phyloP scores from a whole-genome alignment of 1,140 invertebrate species.

The Trichonephila inaurata region DNA sequence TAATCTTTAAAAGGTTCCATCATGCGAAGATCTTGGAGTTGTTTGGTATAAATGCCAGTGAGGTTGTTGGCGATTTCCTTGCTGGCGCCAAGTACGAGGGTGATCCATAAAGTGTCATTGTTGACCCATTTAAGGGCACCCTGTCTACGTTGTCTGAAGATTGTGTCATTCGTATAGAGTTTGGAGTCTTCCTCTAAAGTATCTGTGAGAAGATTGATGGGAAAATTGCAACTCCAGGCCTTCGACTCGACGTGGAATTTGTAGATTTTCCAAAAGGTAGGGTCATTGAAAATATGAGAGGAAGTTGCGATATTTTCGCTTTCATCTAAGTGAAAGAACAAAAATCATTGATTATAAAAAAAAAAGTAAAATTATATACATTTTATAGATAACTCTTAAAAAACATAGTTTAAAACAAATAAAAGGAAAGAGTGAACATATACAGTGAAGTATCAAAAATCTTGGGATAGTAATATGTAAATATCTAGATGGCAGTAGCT shows the following conservation, averaged over 20 bases:
- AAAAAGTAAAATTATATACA: no score
- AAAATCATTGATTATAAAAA: background rate
- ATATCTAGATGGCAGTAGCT: no score
- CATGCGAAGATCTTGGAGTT: constrained; percentile 9
- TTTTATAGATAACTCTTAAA: no score
- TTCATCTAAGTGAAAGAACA: background rate
- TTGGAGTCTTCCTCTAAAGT: constrained; percentile 23
- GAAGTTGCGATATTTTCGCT: background rate
- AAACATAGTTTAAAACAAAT: no score
- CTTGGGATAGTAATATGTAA: no score
- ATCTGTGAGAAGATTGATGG: background rate
- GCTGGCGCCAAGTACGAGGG: constrained; percentile 20
- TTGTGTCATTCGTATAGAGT: constrained; percentile 42
- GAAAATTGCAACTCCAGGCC: constrained; percentile 36
- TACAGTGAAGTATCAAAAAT: no score
- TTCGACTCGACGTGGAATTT: background rate
- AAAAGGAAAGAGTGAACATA: no score
- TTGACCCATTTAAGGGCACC: background rate
- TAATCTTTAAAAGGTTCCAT: constrained; percentile 51
- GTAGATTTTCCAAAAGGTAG: constrained; percentile 52
- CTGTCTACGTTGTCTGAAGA: constrained; percentile 15
- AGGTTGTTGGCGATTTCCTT: constrained; percentile 17
- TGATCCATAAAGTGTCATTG: constrained; percentile 32
- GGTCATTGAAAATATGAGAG: constrained; percentile 41
- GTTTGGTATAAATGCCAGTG: background rate